phyloP scores from a whole-genome alignment of 2,113 vertebrate species.

The Salminus brasiliensis region DNA sequence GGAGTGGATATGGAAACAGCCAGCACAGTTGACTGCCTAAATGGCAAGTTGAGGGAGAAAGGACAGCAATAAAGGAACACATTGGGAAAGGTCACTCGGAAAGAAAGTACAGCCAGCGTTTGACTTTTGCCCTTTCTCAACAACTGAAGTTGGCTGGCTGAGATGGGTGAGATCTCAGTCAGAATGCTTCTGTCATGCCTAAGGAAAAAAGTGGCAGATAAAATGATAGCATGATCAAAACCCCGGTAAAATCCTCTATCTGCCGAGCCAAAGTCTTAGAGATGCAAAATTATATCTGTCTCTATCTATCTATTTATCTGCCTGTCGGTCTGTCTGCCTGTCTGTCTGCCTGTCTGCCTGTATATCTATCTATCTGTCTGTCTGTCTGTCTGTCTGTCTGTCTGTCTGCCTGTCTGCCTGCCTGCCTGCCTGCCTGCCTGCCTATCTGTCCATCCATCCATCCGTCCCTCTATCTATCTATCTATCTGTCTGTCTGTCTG shows the following conservation, averaged over 20 bases:
- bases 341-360: no score
- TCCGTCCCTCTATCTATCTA: no score
- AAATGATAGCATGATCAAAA: background rate
- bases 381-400: no score
- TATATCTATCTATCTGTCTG: no score
- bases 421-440: no score
- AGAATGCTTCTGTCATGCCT: background rate
- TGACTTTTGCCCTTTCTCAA: constrained; percentile 21
- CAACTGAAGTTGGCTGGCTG: background rate
- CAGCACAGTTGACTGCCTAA: background rate
- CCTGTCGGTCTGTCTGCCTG: no score
- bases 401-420: no score
- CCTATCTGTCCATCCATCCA: no score
- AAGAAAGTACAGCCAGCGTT: background rate
- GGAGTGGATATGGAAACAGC: background rate
- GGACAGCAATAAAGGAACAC: background rate
- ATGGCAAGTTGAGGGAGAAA: background rate
- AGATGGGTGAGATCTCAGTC: background rate
- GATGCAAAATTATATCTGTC: no score
- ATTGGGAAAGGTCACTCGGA: constrained; percentile 22
- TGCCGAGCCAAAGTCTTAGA: no score
- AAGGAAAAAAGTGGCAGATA: background rate
- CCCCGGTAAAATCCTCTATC: background rate
- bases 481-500: no score
- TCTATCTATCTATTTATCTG: no score